These are phyloP conservation scores for Onychostruthus taczanowskii DNA, from an alignment of 2,113 vertebrate genomes.

Conservation along the genomic window DNA sequence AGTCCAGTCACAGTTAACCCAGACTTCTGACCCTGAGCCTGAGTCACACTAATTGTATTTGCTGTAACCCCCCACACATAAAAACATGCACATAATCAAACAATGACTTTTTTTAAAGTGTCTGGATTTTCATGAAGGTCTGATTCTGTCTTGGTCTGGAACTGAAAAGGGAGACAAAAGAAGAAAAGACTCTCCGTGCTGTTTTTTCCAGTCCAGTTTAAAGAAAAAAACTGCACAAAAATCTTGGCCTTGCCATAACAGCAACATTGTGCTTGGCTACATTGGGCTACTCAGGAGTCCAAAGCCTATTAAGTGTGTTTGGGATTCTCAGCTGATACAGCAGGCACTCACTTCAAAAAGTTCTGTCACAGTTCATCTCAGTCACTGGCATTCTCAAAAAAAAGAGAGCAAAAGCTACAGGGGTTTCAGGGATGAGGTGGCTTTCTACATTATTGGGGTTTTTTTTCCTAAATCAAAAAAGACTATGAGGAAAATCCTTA, in stretches of 20 bases:
- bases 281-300: not conserved
- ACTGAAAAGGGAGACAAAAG: conserved; percentile 13
- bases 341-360: not conserved
- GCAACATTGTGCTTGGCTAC: conserved; percentile 43
- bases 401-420: not conserved
- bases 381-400: not conserved
- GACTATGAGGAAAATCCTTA: not conserved
- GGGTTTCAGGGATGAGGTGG: not conserved
- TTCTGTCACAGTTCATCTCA: not conserved
- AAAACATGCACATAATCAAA: conserved; percentile 32
- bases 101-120: not conserved
- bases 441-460: not conserved
- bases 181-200: not conserved
- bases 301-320: not conserved
- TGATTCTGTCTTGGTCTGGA: not conserved
- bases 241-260: conserved; percentile 13
- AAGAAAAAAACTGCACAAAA: not conserved
- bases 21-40: conserved; percentile 52
- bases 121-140: conserved; percentile 11
- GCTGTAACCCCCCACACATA: not conserved
- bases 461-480: not conserved
- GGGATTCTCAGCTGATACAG: not conserved
- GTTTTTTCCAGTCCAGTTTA: conserved; percentile 16
- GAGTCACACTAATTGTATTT: conserved; percentile 31
- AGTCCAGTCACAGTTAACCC: conserved; percentile 47